Base-by-base conservation (phyloP, 2,888 invertebrate genomes). In the Brachycybe producta region DNA sequence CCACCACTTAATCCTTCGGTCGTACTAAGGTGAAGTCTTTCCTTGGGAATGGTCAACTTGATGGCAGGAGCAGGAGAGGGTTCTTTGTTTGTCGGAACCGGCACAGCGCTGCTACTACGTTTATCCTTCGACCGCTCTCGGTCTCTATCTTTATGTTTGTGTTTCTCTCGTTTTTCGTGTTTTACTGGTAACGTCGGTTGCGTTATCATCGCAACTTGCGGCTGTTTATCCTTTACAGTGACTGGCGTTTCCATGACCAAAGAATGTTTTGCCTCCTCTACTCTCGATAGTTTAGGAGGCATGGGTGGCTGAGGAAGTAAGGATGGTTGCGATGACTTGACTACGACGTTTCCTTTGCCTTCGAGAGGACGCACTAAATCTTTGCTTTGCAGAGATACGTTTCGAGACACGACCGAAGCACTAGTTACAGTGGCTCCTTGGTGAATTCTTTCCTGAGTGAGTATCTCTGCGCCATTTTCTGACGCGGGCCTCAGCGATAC, bases 31-130 rank as follows among this genome's bases (percentile, higher is more conserved):
- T n/a, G 17, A 36, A 84, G 66, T 45, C 80, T 71, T 56, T 84
- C 83, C 62, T 82, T 84, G 0, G 82, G 79, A 46, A 86, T 86
- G 66, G 84, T 86, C 43, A 86, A 82, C 65, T 85, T 85, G 41
- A 86, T 63, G 1, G 80, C 79, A 7, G 52, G 39, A 32, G 43
- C 30, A 34, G 45, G 36, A 3, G 24, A 15, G 26, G 19, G 26
- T 28, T 13, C 5, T 47, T 5, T 5, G 47, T 41, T 39, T 8
- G 28, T 5, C 8, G 23, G 23, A 27, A 15, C 23, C 17, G 39
- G 15, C n/a, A 32, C 23, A 8, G 45, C 30, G 15, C 13, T n/a
- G n/a, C n/a, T 17, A 23, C n/a, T 27, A 36, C 27, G 44, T 5
- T 39, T 7, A 7, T 44, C 30, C 43, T 50, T 40, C 38, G 47